Base-by-base conservation (phyloP, 2,888 invertebrate genomes). In the Nephrotoma guestfalica region DNA sequence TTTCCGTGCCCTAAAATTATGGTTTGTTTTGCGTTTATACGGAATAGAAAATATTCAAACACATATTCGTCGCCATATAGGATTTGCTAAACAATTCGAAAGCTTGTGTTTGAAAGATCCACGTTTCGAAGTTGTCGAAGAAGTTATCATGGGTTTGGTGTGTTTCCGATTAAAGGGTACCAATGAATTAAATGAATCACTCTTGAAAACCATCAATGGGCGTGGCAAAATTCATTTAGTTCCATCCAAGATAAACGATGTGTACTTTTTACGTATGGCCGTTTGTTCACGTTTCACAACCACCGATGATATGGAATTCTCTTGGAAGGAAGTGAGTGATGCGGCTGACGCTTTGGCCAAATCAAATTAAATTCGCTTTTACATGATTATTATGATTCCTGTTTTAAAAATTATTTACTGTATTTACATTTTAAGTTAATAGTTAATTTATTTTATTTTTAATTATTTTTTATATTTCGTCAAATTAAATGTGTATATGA, bases 81-180 rank as follows among this genome's bases (percentile, higher is more conserved):
- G 93, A 0, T 93, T 97, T 88, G 99, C 99, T 0, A 95, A 96
- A 89, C 94, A 97, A 88, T 99, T 99, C 90, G 97, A 97, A 89
- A 92, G 93, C 7, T 91, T 97, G 0, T 96, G 99, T 86, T 91
- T 92, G 83, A 90, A 93, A 0, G 98, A 99, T 90, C 92, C 94
- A 0, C 93, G 97, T 86, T 99, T 99, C 90, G 99, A 99, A 92
- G 93, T 99, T 87, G 94, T 95, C 30, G 95, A 95, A 87, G 96
- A 98, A 89, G 97, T 97, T 6, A 93, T 95, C n/a, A 94, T 99
- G 94, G 99, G 98, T 0, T 93, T 99, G 15, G 98, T 99, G 45
- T 99, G 99, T 92, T 99, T 99, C 92, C 93, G 98, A 88, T 91
- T 99, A 13, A 98, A 98, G 93, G 96, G 95, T 7, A 92, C 93